These are phyloP conservation scores for Piprites chloris DNA, from an alignment of 2,113 vertebrate species.

Conservation along the genomic window DNA sequence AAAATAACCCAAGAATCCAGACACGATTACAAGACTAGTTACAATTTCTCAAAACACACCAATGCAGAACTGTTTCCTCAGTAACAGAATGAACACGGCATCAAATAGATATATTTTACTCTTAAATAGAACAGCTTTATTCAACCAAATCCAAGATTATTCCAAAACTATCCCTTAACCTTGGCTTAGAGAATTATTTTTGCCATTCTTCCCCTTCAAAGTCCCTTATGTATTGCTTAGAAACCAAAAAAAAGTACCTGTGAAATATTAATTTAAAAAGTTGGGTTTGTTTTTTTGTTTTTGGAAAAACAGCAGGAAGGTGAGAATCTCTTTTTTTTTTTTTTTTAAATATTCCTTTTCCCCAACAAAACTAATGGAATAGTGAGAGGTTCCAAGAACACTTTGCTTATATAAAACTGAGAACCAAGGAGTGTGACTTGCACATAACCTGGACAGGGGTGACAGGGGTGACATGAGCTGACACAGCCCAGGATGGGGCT, in stretches of 20 bases:
- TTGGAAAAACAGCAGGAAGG: neutral
- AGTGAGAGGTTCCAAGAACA: neutral
- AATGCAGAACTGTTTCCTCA: neutral
- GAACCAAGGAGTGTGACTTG: neutral
- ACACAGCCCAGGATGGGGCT: neutral
- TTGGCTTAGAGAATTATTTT: neutral
- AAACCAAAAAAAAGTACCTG: neutral
- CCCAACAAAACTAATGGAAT: neutral
- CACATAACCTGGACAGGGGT: neutral
- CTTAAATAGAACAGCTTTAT: slow-evolving; percentile 50
- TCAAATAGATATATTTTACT: neutral
- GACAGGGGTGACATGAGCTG: accelerated
- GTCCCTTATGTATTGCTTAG: neutral
- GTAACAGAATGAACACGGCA: neutral
- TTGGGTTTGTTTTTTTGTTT: neutral
- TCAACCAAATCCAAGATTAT: neutral
- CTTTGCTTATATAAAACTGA: neutral
- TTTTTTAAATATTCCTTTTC: neutral
- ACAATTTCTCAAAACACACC: neutral
- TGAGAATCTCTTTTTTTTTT: neutral
- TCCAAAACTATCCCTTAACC: neutral
- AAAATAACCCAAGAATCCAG: neutral
- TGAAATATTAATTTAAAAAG: neutral
- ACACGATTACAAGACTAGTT: too few relatives aligned
- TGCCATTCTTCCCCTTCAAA: neutral